Evolutionary conservation across 1,140 invertebrate species (phyloP).

Genomic region (Drosophila gunungcola): DNA sequence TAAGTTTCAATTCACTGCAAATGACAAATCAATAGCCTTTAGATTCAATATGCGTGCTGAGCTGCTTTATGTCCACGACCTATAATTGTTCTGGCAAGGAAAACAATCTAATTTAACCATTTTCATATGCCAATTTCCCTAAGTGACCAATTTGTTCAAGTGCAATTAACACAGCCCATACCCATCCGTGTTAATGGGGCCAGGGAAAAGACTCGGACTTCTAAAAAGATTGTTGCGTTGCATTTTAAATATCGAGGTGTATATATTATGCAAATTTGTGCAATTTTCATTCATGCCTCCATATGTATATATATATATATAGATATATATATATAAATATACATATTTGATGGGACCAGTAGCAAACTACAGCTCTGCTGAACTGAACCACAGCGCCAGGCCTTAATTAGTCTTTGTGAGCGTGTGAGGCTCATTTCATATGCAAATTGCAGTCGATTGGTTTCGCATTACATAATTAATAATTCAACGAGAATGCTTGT

Average conservation of each 20-base stretch:
- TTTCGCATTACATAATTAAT: conserved; percentile 82
- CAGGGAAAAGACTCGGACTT: conserved; percentile 4
- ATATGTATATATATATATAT: conserved; percentile 6
- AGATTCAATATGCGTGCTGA: conserved; percentile 6
- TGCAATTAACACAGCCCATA: conserved; percentile 36
- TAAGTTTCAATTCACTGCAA: neutral
- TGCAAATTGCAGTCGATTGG: conserved; percentile 79
- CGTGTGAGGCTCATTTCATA: conserved; percentile 70
- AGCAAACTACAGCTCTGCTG: conserved; percentile 6
- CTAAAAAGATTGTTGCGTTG: conserved; percentile 29
- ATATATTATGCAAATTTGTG: conserved; percentile 68
- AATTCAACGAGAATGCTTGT: conserved; percentile 77
- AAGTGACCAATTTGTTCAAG: conserved; percentile 47
- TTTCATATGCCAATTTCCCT: conserved; percentile 41
- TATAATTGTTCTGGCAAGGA: neutral
- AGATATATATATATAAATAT: neutral
- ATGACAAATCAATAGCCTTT: conserved; percentile 4
- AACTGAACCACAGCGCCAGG: conserved; percentile 16
- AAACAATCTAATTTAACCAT: conserved; percentile 50
- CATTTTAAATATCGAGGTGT: conserved; percentile 48
- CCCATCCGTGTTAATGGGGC: conserved; percentile 9
- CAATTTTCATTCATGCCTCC: conserved; percentile 64
- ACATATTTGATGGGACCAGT: conserved; percentile 3
- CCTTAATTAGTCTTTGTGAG: conserved; percentile 66
- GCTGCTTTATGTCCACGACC: conserved; percentile 4